A percentile compares a stretch with the other conserved stretches of the same genome.
phyloP scores from a whole-genome alignment of 2,888 invertebrate species.

The Halictus quadricinctus region DNA sequence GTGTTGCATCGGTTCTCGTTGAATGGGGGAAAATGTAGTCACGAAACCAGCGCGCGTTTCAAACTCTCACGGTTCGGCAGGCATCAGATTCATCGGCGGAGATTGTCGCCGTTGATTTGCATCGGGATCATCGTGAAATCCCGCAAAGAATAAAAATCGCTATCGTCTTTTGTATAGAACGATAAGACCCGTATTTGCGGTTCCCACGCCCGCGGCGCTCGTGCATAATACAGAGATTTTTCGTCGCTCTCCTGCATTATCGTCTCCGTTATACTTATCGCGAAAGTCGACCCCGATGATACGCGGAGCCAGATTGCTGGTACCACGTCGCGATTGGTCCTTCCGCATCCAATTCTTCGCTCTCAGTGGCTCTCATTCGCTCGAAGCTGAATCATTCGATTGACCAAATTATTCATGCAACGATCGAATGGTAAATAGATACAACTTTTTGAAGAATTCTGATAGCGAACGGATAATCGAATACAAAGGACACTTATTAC shows the following conservation, averaged over 20 bases:
- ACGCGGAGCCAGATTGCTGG: slow-evolving; percentile 54
- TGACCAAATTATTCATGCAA: neutral
- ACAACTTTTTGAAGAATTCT: neutral
- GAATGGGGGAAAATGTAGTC: neutral
- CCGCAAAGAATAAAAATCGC: slow-evolving; percentile 55
- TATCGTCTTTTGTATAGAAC: slow-evolving; percentile 55
- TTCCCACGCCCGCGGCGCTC: slow-evolving; percentile 65
- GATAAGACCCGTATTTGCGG: slow-evolving; percentile 66
- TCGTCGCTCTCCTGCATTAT: slow-evolving; percentile 61
- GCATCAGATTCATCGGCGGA: slow-evolving; percentile 25
- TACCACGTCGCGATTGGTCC: slow-evolving; percentile 51
- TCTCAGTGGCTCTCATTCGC: slow-evolving; percentile 53
- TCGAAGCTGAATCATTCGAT: neutral
- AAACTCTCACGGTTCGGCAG: slow-evolving; percentile 46
- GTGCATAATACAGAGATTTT: slow-evolving; percentile 59
- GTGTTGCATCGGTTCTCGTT: slow-evolving; percentile 13
- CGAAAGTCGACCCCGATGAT: slow-evolving; percentile 62
- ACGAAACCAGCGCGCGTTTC: slow-evolving; percentile 37
- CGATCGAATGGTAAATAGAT: neutral
- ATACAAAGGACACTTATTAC: neutral
- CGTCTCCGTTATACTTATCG: slow-evolving; percentile 63
- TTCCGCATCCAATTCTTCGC: slow-evolving; percentile 42
- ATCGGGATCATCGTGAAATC: slow-evolving; percentile 31
- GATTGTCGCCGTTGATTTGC: slow-evolving; percentile 45
- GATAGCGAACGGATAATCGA: neutral